Evolutionary conservation across 1,140 invertebrate species (phyloP).

Genomic region (Battus philenor): DNA sequence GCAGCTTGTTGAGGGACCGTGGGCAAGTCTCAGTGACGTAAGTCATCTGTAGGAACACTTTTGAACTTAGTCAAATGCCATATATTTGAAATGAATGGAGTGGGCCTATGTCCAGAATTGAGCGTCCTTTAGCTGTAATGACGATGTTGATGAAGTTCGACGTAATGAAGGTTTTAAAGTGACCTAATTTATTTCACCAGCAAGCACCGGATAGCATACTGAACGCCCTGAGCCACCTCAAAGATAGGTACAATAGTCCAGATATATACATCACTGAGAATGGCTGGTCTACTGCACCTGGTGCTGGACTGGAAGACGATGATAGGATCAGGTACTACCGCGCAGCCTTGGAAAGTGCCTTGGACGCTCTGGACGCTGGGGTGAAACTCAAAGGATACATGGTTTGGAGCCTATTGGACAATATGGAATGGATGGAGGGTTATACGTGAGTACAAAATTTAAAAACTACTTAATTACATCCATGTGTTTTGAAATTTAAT

Average conservation of each 20-base stretch:
- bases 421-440: constrained; percentile 76
- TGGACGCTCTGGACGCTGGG: constrained; percentile 28
- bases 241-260: constrained; percentile 67
- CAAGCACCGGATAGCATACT: constrained; percentile 19
- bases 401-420: constrained; percentile 24
- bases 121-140: too few relatives aligned
- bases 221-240: constrained; percentile 52
- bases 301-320: constrained; percentile 66
- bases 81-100: too few relatives aligned
- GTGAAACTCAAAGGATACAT: constrained; percentile 75
- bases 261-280: constrained; percentile 77
- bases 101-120: too few relatives aligned
- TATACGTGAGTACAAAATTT: constrained; percentile 56
- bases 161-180: too few relatives aligned
- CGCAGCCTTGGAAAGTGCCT: neutral
- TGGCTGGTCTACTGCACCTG: constrained; percentile 49
- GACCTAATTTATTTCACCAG: too few relatives aligned
- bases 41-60: too few relatives aligned
- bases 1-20: too few relatives aligned
- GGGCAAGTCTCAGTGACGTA: too few relatives aligned
- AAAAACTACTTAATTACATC: too few relatives aligned
- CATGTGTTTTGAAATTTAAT: too few relatives aligned
- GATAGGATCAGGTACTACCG: constrained; percentile 25
- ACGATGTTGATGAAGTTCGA: too few relatives aligned
- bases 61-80: too few relatives aligned